phyloP scores from a whole-genome alignment of 2,888 invertebrate species.

The Calameuta idolon region DNA sequence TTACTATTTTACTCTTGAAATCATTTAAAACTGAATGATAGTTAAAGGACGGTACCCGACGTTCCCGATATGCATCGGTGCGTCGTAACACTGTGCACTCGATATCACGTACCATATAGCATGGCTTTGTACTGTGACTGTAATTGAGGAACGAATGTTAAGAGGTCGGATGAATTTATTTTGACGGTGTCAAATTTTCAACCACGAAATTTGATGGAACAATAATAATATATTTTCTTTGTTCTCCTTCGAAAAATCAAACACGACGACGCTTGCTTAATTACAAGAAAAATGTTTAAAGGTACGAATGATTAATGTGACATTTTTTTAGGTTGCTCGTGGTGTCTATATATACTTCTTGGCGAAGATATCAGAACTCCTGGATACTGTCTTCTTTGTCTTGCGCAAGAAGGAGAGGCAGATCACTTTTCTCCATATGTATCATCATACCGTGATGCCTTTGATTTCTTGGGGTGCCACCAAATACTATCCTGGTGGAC shows the following conservation, averaged over 20 bases:
- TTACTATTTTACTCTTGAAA: background rate
- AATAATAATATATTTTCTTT: background rate
- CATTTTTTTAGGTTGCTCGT: constrained; percentile 70
- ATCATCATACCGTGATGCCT: constrained; percentile 96
- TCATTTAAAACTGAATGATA: background rate
- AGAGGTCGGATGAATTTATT: background rate
- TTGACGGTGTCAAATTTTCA: background rate
- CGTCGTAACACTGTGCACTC: background rate
- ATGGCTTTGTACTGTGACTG: background rate
- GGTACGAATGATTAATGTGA: constrained; percentile 69
- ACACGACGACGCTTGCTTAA: background rate
- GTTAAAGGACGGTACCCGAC: background rate
- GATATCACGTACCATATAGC: background rate
- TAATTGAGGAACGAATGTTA: background rate
- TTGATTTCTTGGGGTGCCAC: constrained; percentile 93
- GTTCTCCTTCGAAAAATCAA: background rate
- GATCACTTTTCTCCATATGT: constrained; percentile 90
- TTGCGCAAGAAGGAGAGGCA: constrained; percentile 91
- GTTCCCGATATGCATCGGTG: background rate
- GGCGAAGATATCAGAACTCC: constrained; percentile 89
- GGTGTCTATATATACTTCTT: constrained; percentile 89
- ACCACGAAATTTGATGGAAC: background rate
- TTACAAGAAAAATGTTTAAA: background rate
- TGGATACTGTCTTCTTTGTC: constrained; percentile 94
- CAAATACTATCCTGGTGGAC: constrained; percentile 87